Base-by-base conservation (phyloP, 2,888 invertebrate species). In the Noctua fimbriata region DNA sequence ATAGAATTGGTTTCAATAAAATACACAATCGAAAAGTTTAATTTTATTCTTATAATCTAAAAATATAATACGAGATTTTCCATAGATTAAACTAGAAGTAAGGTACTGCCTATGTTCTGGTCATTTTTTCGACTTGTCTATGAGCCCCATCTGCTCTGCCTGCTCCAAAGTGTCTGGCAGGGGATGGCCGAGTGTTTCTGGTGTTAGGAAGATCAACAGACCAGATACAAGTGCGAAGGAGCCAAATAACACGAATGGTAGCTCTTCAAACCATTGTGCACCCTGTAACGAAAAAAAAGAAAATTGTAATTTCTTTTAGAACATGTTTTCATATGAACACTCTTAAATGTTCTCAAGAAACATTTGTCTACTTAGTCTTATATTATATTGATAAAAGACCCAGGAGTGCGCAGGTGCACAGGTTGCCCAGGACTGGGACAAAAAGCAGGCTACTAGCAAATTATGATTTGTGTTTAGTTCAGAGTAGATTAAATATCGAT, bases 191-290 rank as follows among this genome's bases (percentile, higher is more conserved):
- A 97, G 94, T 1, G 97, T 97, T 93, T 97, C 97, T 0, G 97
- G 97, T 69, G 97, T 97, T 16, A 97, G 87, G 82, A 97, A 94
- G 21, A 97, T 94, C 63, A 97, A 92, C 7, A 92, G 78, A 2
- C 97, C 97, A 9, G 97, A 97, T 2, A 96, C 73, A 1, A 97
- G 91, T 0, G 97, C 97, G 82, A 97, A 95, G 3, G 91, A 86
- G 0, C 96, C 97, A 87, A 97, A 97, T 71, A 97, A 88, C 24
- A 97, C 95, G 71, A 97, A 96, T 1, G 98, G 97, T 70, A 96
- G 89, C 24, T 94, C 91, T 3, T 93, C 93, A 90, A 95, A 96
- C 18, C 93, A 92, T 1, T 93, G 90, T 0, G 87, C 87, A 14
- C 92, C 94, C 95, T 95, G 89, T 0, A 90, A 88, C 9, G 6